Evolutionary conservation across 2,113 vertebrate genomes (phyloP).

Genomic region (Brachyhypopomus occidentalis): DNA sequence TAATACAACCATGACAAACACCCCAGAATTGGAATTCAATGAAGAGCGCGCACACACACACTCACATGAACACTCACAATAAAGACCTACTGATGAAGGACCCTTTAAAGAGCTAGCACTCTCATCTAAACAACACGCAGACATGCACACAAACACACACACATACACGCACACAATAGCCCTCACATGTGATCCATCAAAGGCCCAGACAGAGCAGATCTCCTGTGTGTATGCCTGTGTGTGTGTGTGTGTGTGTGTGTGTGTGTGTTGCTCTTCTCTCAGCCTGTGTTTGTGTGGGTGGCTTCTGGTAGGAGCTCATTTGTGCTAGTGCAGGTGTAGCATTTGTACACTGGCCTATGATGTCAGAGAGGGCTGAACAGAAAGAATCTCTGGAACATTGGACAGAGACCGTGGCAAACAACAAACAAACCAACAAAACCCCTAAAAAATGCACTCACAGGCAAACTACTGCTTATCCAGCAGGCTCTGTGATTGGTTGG

Average conservation of each 20-base stretch:
- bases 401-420: conserved; percentile 42
- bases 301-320: background rate
- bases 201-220: conserved; percentile 33
- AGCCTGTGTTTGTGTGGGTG: conserved; percentile 16
- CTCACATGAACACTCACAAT: no score
- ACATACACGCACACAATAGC: conserved; percentile 18
- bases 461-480: conserved; percentile 17
- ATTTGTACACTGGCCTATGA: conserved; percentile 36
- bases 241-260: conserved; percentile 31
- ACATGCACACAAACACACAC: conserved; percentile 16
- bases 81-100: conserved; percentile 11
- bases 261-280: background rate
- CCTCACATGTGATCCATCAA: conserved; percentile 32
- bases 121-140: conserved; percentile 28
- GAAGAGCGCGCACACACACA: background rate
- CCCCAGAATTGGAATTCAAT: conserved; percentile 33
- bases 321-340: conserved; percentile 48
- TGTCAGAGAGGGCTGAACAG: conserved; percentile 16
- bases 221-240: background rate
- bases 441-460: conserved; percentile 2
- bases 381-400: conserved; percentile 43
- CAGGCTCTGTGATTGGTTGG: conserved; percentile 28
- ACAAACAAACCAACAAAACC: background rate
- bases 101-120: conserved; percentile 22
- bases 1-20: conserved; percentile 33